These are phyloP conservation scores for Heteromormyrus szaboi DNA, from an alignment of 2,797 vertebrate genomes.

Conservation along the genomic window DNA sequence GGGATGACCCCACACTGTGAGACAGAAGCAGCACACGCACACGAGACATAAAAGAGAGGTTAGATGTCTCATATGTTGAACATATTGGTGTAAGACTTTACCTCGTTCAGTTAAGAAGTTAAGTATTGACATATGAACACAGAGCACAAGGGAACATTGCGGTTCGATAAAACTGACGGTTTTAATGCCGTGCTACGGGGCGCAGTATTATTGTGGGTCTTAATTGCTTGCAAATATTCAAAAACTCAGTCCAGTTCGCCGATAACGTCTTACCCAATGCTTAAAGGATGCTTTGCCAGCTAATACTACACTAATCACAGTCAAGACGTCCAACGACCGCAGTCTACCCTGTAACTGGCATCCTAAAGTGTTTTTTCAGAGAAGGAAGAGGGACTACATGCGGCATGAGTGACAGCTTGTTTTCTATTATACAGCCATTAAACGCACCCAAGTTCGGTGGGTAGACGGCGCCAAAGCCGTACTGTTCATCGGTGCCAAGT, in stretches of 20 bases:
- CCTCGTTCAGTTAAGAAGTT: not conserved
- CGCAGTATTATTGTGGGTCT: not conserved
- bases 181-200: not conserved
- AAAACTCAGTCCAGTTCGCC: not conserved
- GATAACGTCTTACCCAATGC: not conserved
- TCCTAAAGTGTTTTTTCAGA: not conserved
- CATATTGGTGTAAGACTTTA: not conserved
- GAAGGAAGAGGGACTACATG: not conserved
- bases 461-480: not conserved
- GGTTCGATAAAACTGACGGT: not conserved
- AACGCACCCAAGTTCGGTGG: not conserved
- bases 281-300: not conserved
- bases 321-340: not conserved
- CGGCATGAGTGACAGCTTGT: not conserved
- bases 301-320: not conserved
- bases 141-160: not conserved
- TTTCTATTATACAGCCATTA: not conserved
- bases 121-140: not conserved
- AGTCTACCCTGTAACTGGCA: not conserved
- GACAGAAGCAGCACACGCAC: not conserved
- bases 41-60: not conserved
- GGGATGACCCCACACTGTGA: not conserved
- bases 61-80: not conserved
- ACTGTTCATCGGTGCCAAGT: not conserved
- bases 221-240: not conserved